Percentiles rank a stretch among this genome's conserved stretches.
Evolutionary conservation across 2,797 vertebrate species (phyloP).

Genomic region (Diglossa cyanea): DNA sequence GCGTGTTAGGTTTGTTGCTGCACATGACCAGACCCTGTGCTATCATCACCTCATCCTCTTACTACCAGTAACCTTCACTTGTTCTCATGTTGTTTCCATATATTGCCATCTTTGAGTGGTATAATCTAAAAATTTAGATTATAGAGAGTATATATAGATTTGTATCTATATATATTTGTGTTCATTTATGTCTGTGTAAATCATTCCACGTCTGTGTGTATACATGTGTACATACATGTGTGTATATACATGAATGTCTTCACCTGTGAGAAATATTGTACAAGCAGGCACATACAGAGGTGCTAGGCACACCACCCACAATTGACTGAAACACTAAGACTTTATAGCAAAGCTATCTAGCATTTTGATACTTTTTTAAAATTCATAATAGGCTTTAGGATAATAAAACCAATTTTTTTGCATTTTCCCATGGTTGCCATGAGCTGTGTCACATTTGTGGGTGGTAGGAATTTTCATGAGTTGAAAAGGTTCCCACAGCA

Average conservation of each 20-base stretch:
- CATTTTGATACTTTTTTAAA: not conserved
- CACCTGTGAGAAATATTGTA: not conserved
- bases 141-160: slow-evolving; percentile 27
- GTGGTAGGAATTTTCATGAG: not conserved
- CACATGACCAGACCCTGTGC: not conserved
- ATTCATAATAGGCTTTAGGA: not conserved
- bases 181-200: not conserved
- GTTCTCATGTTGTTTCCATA: not conserved
- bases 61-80: not conserved
- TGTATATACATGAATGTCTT: not conserved
- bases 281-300: not conserved
- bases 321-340: not conserved
- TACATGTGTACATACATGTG: not conserved
- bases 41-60: not conserved
- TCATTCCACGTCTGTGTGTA: not conserved
- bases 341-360: not conserved
- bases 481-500: not conserved
- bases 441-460: not conserved
- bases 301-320: not conserved
- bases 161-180: slow-evolving; percentile 45
- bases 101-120: not conserved
- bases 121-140: slow-evolving; percentile 4
- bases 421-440: not conserved
- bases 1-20: not conserved
- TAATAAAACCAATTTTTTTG: not conserved